These are phyloP conservation scores for Babylonia areolata DNA, from an alignment of 1,140 invertebrate genomes.

Conservation along the genomic window DNA sequence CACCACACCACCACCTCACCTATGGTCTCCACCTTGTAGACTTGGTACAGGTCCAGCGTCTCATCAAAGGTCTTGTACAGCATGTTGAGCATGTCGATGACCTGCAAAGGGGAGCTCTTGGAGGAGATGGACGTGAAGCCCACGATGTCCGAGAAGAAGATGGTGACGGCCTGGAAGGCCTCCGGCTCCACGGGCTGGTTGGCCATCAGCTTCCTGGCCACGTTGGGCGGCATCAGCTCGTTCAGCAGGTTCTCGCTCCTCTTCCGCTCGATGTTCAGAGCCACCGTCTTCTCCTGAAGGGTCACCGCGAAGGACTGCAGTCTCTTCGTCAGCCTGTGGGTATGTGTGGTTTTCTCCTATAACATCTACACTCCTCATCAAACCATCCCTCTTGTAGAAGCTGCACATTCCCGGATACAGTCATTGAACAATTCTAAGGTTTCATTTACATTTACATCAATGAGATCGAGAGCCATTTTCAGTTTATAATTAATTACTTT, in stretches of 20 bases:
- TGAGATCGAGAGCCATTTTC: too few relatives aligned
- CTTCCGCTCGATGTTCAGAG: slow-evolving; percentile 52
- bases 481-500: too few relatives aligned
- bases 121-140: slow-evolving; percentile 86
- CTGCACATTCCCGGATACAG: too few relatives aligned
- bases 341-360: too few relatives aligned
- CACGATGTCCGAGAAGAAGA: slow-evolving; percentile 86
- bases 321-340: slow-evolving; percentile 6
- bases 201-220: slow-evolving; percentile 51
- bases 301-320: slow-evolving; percentile 26
- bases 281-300: slow-evolving; percentile 47
- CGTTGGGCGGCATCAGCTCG: slow-evolving; percentile 55
- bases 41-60: slow-evolving; percentile 61
- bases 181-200: slow-evolving; percentile 64
- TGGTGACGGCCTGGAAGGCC: slow-evolving; percentile 70
- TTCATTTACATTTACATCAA: too few relatives aligned
- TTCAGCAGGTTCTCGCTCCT: slow-evolving; percentile 53
- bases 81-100: slow-evolving; percentile 75
- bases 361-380: too few relatives aligned
- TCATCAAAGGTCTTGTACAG: slow-evolving; percentile 66
- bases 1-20: slow-evolving; percentile 42
- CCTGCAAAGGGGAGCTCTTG: slow-evolving; percentile 85
- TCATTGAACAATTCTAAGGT: too few relatives aligned
- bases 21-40: slow-evolving; percentile 69
- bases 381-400: too few relatives aligned